phyloP scores from a whole-genome alignment of 2,797 vertebrate genomes.

The Oryzias sinensis region DNA sequence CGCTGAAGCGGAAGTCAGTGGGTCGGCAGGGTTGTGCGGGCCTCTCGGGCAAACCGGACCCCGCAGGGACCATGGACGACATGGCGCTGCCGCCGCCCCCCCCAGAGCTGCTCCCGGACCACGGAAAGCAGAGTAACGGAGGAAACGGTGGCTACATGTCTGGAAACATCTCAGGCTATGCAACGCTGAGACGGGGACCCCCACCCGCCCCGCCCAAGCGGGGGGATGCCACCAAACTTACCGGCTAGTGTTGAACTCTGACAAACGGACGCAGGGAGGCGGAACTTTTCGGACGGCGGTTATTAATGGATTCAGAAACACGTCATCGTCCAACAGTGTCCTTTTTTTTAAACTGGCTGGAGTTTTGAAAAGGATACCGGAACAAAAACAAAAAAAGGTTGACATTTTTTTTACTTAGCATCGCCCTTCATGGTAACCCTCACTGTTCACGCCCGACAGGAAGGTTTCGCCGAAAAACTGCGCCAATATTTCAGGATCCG shows the following conservation, averaged over 20 bases:
- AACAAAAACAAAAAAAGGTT: too few species aligned
- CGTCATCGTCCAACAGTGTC: constrained; percentile 1
- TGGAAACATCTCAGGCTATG: constrained; percentile 93
- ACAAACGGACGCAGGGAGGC: constrained; percentile 21
- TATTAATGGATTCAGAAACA: constrained; percentile 30
- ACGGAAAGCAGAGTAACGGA: constrained; percentile 78
- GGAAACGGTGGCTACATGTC: constrained; percentile 78
- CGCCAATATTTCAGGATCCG: too few species aligned
- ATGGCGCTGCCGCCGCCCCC: constrained; percentile 88
- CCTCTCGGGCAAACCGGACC: constrained; percentile 76
- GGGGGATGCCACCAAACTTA: constrained; percentile 93
- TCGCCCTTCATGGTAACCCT: too few species aligned
- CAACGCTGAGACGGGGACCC: constrained; percentile 91
- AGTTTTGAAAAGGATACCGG: too few species aligned
- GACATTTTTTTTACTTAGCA: too few species aligned
- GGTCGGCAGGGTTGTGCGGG: constrained; percentile 85
- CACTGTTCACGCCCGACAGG: too few species aligned
- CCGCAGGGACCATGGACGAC: constrained; percentile 90
- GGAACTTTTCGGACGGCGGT: constrained; percentile 12
- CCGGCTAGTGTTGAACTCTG: constrained; percentile 75
- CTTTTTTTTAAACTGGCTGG: too few species aligned
- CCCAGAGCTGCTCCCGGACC: constrained; percentile 87
- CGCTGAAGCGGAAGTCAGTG: constrained; percentile 93
- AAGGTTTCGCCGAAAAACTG: too few species aligned
- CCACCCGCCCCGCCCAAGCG: constrained; percentile 93